These are phyloP conservation scores for Coryphaenoides rupestris DNA, from an alignment of 2,113 vertebrate species.

Conservation along the genomic window DNA sequence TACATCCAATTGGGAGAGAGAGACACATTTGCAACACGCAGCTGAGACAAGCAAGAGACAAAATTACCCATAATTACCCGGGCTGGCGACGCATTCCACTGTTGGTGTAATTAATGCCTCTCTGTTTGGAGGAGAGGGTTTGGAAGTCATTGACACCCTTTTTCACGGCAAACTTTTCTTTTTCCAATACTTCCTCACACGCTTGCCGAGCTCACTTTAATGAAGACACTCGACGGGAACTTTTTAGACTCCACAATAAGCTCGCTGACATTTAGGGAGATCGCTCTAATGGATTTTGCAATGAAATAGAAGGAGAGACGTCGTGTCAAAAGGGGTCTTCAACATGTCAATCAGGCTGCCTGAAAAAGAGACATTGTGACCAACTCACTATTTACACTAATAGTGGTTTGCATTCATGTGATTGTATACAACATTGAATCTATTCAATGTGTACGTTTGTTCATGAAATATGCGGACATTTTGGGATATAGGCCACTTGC, in stretches of 20 bases:
- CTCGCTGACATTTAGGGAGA: conserved; percentile 14
- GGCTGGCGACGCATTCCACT: conserved; percentile 49
- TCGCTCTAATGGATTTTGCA: conserved; percentile 5
- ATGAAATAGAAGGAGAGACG: background rate
- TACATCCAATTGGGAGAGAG: conserved; percentile 15
- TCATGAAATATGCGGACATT: too few relatives aligned
- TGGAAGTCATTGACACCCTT: conserved; percentile 19
- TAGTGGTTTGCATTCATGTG: too few relatives aligned
- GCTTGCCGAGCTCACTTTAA: conserved; percentile 16
- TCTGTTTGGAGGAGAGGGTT: conserved; percentile 33
- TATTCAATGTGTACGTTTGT: too few relatives aligned
- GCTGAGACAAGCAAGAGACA: conserved; percentile 32
- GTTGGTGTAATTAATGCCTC: conserved; percentile 55
- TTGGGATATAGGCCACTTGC: too few relatives aligned
- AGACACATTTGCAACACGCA: conserved; percentile 10
- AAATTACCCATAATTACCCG: conserved; percentile 60
- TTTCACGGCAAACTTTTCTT: conserved; percentile 19
- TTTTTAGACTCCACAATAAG: background rate
- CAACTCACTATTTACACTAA: too few relatives aligned
- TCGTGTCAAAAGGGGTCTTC: background rate
- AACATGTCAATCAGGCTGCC: conserved; percentile 9
- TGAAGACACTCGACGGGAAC: background rate
- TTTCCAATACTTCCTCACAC: conserved; percentile 26
- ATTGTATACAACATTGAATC: too few relatives aligned
- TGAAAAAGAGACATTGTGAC: background rate